Base-by-base conservation (phyloP, 2,797 vertebrate species). In the Pelodytes ibericus region DNA sequence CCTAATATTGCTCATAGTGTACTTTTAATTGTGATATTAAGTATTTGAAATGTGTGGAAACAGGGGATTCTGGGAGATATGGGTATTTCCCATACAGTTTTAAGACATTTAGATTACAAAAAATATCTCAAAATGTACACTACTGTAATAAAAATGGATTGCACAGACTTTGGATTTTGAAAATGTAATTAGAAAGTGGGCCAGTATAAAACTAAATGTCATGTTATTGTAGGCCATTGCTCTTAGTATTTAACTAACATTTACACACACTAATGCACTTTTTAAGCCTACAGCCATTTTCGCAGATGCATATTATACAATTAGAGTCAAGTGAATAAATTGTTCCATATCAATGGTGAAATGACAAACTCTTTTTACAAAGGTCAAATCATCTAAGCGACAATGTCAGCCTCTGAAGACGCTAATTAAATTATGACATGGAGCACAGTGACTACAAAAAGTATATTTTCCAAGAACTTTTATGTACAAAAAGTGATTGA, bases 331-430 rank as follows among this genome's bases (percentile, higher is more conserved):
- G 29, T 77, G 61, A 77, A 72, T 72, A 72, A 58, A 72, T 51
- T 65, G 67, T 77, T 77, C 49, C 51, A 2, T 71, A 71, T 77
- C 67, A 71, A 15, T 70, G 60, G 26, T 77, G 39, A 65, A 72
- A 77, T 49, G 68, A 76, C 67, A 76, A 63, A 76, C 59, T 77
- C 60, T 41, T 72, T 77, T 65, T 59, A 25, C 33, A 77, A 77
- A 71, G 75, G 75, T 77, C 69, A 77, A 44, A 71, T 71, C 74
- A 77, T 66, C n/a, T 29, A 72, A 66, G 22, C 57, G 75, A 77
- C 75, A 77, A 72, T 77, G 75, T 77, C 68, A 65, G 29, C 29
- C 51, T 77, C 39, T 18, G 53, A 47, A 63, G 66, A 65, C 49
- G 53, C 39, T 71, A 77, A 77, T 77, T 59, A 58, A 77, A 77